Conservation (phyloP, 2,888 invertebrate genomes). For the Chirona hameri region DNA sequence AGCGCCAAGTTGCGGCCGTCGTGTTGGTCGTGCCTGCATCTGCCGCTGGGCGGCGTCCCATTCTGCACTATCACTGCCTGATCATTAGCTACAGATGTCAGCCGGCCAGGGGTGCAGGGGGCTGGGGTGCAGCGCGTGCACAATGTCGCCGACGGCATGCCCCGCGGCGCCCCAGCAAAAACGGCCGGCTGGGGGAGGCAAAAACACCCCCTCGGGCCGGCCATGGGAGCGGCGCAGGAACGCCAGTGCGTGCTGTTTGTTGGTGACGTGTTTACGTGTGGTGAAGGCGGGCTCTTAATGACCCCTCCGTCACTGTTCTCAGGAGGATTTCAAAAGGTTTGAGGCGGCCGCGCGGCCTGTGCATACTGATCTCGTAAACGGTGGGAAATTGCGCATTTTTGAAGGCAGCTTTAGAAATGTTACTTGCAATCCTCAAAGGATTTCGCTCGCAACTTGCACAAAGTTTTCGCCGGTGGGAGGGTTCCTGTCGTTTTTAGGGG, state of each 20-base stretch:
- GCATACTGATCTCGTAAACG: neutral
- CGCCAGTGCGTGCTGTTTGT: neutral
- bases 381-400: constrained; percentile 9
- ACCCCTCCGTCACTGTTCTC: neutral
- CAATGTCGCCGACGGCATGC: neutral
- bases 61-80: neutral
- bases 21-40: neutral
- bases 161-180: constrained; percentile 24
- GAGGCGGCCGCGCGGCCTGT: neutral
- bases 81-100: constrained; percentile 27
- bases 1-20: no score
- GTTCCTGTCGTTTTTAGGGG: neutral
- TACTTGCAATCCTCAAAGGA: constrained; percentile 11
- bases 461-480: constrained; percentile 26
- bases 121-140: neutral
- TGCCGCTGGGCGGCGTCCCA: neutral
- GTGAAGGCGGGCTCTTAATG: neutral
- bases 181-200: neutral
- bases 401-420: neutral
- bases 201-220: neutral
- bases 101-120: neutral
- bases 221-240: neutral
- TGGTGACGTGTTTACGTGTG: neutral
- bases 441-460: constrained; percentile 24
- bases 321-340: neutral